Evolutionary conservation across 2,113 vertebrate genomes (phyloP).

Genomic region (Rhinichthys klamathensis): DNA sequence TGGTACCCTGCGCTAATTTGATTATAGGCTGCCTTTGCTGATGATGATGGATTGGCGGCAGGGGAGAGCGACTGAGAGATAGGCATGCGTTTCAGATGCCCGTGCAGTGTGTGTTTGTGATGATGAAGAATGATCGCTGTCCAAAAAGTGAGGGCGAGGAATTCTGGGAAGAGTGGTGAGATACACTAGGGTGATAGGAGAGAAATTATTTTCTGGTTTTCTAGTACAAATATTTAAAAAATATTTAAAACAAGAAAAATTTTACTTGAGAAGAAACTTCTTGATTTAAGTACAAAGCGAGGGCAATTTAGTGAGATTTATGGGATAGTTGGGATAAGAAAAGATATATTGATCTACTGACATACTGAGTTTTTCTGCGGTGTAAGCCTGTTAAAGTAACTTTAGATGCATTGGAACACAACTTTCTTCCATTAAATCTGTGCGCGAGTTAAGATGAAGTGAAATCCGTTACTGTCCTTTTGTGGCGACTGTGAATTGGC

Average conservation of each 20-base stretch:
- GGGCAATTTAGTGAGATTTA: not conserved
- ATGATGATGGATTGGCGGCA: conserved; percentile 62
- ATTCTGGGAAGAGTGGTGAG: not conserved
- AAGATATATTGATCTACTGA: not conserved
- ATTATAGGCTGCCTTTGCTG: conserved; percentile 40
- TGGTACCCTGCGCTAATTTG: conserved; percentile 54
- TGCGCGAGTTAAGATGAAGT: not conserved
- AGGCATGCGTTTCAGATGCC: conserved; percentile 62
- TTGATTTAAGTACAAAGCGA: not conserved
- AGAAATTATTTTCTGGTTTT: not conserved
- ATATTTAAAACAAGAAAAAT: not conserved
- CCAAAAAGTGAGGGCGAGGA: not conserved
- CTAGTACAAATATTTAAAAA: not conserved
- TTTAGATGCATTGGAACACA: not conserved
- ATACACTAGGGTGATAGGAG: not conserved
- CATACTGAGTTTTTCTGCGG: too few species aligned
- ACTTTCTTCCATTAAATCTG: not conserved
- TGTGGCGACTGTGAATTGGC: not conserved
- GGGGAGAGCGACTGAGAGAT: conserved; percentile 28
- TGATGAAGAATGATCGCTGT: conserved; percentile 58
- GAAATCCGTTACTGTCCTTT: not conserved
- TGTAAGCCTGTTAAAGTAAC: not conserved
- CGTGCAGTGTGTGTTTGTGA: conserved; percentile 21
- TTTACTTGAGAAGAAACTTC: too few species aligned
- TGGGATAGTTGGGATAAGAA: not conserved